Percentiles rank a stretch among this genome's conserved stretches.
phyloP scores from a whole-genome alignment of 2,797 vertebrate genomes.

The Tokudaia muenninki region DNA sequence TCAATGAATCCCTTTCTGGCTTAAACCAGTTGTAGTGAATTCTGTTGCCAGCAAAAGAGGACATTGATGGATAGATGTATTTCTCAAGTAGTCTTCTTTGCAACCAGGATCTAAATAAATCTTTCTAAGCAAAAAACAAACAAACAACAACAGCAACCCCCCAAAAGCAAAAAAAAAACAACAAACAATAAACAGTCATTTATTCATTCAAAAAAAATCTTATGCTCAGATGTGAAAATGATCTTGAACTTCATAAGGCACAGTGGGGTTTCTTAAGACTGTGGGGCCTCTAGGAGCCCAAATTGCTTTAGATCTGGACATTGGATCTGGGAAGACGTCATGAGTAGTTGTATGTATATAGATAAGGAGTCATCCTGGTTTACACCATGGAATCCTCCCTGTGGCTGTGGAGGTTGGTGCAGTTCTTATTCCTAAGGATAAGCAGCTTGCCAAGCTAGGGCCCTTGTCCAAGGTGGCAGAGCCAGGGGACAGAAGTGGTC shows the following conservation, averaged over 20 bases:
- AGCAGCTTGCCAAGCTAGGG: neutral
- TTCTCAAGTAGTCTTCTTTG: neutral
- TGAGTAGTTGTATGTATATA: neutral
- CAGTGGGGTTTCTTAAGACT: neutral
- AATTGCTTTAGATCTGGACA: neutral
- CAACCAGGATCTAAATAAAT: neutral
- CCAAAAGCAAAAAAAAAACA: no score
- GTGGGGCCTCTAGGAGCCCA: neutral
- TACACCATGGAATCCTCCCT: neutral
- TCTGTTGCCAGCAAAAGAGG: neutral
- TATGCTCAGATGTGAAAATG: constrained; percentile 23
- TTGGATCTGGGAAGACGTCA: neutral
- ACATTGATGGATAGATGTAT: neutral
- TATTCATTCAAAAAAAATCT: constrained; percentile 42
- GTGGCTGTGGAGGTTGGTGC: neutral
- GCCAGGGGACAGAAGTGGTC: neutral
- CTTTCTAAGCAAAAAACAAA: neutral
- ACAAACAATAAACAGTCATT: neutral
- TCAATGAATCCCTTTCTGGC: neutral
- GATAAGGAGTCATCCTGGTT: neutral
- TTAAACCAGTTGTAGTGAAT: neutral
- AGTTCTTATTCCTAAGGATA: neutral
- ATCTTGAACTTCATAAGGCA: neutral
- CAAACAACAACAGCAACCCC: neutral
- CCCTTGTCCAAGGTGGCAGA: neutral